Evolutionary conservation across 2,888 invertebrate species (phyloP).

Genomic region (Capitulum mitella): DNA sequence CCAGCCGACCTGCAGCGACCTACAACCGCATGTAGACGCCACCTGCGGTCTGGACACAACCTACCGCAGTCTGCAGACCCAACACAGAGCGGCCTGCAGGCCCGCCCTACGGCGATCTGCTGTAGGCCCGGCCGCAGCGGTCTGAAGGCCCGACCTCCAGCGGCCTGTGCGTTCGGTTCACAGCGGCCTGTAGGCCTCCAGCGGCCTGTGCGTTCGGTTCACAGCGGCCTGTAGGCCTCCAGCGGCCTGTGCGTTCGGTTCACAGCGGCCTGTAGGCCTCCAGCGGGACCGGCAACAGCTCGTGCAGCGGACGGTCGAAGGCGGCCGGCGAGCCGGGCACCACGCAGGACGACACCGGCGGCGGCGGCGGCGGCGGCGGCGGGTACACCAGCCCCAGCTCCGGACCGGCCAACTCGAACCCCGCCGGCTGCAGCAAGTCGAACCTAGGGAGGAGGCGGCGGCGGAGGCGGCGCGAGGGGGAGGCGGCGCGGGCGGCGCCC

Average conservation of each 20-base stretch:
- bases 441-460: conserved; percentile 54
- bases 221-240: neutral
- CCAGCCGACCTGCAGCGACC: too few species aligned
- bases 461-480: conserved; percentile 56
- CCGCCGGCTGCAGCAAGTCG: conserved; percentile 44
- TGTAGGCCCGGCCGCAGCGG: too few species aligned
- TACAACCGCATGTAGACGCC: too few species aligned
- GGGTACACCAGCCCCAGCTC: conserved; percentile 44
- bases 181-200: too few species aligned
- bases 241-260: too few species aligned
- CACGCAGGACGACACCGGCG: conserved; percentile 38
- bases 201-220: neutral
- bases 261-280: neutral
- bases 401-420: conserved; percentile 49
- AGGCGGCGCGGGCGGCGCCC: conserved; percentile 59
- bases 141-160: too few species aligned
- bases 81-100: too few species aligned
- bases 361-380: conserved; percentile 48
- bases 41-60: too few species aligned
- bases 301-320: neutral
- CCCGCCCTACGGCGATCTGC: too few species aligned
- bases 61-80: too few species aligned
- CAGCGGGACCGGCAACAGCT: neutral
- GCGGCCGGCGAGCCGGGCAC: neutral
- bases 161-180: neutral